Evolutionary conservation across 2,888 invertebrate genomes (phyloP).

Genomic region (Gisinianus flammeolus): DNA sequence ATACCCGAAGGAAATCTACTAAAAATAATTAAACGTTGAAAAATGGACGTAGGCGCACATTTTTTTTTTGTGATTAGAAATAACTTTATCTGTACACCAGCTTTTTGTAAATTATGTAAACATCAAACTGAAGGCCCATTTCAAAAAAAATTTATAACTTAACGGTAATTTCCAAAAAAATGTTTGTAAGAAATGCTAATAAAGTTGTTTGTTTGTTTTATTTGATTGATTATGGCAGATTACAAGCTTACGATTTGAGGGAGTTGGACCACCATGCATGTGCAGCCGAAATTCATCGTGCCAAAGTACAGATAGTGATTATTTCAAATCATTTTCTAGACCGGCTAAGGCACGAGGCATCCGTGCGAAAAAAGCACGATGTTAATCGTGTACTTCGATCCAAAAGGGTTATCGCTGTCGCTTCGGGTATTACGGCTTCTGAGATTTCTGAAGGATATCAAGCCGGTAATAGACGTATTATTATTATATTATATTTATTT

Average conservation of each 20-base stretch:
- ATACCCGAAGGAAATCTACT: not conserved
- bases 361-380: conserved; percentile 50
- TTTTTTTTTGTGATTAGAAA: not conserved
- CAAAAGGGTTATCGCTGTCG: conserved; percentile 56
- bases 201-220: not conserved
- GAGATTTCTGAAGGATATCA: conserved; percentile 49
- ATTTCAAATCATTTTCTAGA: conserved; percentile 58
- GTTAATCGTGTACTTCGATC: conserved; percentile 56
- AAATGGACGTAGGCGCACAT: not conserved
- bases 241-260: conserved; percentile 54
- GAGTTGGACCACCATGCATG: conserved; percentile 53
- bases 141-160: too few species aligned
- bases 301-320: conserved; percentile 58
- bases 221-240: conserved; percentile 43
- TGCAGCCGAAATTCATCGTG: conserved; percentile 53
- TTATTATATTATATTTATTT: too few species aligned
- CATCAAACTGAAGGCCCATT: too few species aligned
- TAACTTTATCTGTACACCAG: too few species aligned
- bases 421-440: conserved; percentile 43
- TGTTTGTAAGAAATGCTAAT: too few species aligned
- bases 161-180: too few species aligned
- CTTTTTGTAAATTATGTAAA: too few species aligned
- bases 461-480: conserved; percentile 35
- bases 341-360: conserved; percentile 53
- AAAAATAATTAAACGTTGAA: not conserved